These are phyloP conservation scores for Melanotaenia boesemani DNA, from an alignment of 2,797 vertebrate genomes.

Conservation along the genomic window DNA sequence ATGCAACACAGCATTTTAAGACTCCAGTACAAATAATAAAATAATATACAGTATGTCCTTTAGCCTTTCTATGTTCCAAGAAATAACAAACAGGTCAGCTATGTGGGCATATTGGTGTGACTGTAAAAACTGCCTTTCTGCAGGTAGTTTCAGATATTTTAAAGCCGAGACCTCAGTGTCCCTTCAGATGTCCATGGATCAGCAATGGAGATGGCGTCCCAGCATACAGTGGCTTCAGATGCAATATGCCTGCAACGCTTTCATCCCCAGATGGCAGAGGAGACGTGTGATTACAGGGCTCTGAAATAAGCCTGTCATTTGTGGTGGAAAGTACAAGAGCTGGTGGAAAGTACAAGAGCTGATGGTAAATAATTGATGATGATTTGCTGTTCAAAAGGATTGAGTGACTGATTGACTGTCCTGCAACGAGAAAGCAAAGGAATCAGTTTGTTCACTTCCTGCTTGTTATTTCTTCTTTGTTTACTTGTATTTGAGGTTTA, in stretches of 20 bases:
- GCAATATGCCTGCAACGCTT: constrained; percentile 32
- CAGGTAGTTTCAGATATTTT: constrained; percentile 30
- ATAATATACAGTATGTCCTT: too few species aligned
- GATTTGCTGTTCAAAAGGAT: constrained; percentile 49
- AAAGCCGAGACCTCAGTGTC: constrained; percentile 22
- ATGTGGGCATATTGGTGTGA: too few species aligned
- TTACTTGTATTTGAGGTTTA: constrained; percentile 15
- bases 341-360: constrained; percentile 57
- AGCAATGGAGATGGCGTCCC: constrained; percentile 19
- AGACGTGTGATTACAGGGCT: constrained; percentile 66
- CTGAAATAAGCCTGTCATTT: constrained; percentile 61
- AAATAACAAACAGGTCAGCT: too few species aligned
- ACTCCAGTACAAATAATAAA: too few species aligned
- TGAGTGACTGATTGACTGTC: constrained; percentile 22
- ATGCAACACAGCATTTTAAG: too few species aligned
- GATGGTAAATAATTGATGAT: constrained; percentile 63
- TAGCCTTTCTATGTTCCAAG: too few species aligned
- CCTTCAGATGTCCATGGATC: constrained; percentile 49
- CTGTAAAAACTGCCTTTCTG: constrained; percentile 3
- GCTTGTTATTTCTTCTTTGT: neutral
- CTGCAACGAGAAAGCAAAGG: constrained; percentile 5
- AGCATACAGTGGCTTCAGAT: constrained; percentile 14
- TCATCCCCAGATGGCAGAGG: constrained; percentile 39
- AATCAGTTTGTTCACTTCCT: neutral
- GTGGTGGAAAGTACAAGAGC: constrained; percentile 62